Evolutionary conservation across 2,797 vertebrate species (phyloP), one percentile per base, ranked within the genome.

Genomic region (Schizopygopsis pylzovi): DNA sequence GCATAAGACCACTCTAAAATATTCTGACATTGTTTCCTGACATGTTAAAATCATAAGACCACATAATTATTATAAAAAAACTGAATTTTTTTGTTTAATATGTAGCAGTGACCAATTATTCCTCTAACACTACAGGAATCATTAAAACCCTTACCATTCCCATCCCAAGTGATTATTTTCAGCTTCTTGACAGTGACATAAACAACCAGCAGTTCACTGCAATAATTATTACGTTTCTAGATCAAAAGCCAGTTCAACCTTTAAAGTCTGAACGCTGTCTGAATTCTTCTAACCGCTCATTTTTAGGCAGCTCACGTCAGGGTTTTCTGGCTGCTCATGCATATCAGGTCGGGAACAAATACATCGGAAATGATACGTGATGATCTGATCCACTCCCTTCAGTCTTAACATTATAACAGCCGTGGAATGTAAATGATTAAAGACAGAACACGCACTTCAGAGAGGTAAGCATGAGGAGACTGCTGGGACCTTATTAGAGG

Each of bases 381-480:
- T 56, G 68, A 86, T 54, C 82, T 78, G 61, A 78, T 76, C 75
- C 54, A 15, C 73, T 79, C 43, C 65, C 73, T 76, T 81, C 68
- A 80, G 73, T 16, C 15, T 85, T 84, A 79, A 54, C 45, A 75
- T 68, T 79, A 37, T 54, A 84, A 63, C 73, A 71, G 68, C 45
- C 67, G 20, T 37, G 11, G 59, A 89, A 75, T 70, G 52, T 45
- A 71, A 86, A 86, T 63, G 25, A 75, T 3, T 6, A 3, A 28
- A 83, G 81, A 67, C 6, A 7, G 41, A 52, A 47, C 6, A 49
- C 37, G 68, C 65, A 76, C 71, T 80, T 59, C 15, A 52, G 65
- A 25, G 54, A 68, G 37, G 28, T 37, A 67, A 37, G 75, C 77
- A 70, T 49, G 54, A 76, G 28, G 80, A 82, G 20, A 77, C 67